Base-by-base conservation (phyloP, 2,113 vertebrate species). In the Miniopterus natalensis region DNA sequence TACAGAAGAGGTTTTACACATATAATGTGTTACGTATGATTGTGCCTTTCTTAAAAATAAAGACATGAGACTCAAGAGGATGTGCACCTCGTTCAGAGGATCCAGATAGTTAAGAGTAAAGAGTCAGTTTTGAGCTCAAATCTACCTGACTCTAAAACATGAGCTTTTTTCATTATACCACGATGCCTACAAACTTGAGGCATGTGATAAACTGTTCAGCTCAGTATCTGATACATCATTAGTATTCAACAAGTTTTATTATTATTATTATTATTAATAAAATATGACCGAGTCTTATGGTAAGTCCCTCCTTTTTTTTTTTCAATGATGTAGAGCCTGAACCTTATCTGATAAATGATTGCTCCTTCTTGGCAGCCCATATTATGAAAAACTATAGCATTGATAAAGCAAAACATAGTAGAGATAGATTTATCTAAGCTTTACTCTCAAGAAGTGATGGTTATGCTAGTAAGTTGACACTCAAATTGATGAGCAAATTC, bases 1-100 rank as follows among this genome's bases (percentile, higher is more conserved):
- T 86, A 27, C 53, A 47, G 55, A 91, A 88, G 45, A 81, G 40
- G 21, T 81, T 96, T 93, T 81, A 90, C 14, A 25, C 61, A 53
- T 12, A 20, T 47, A 73, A 70, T 63, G 63, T 65, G 2, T 75
- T 84, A 84, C 21, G 55, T 81, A 68, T 45, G 57, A 31, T 68
- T 86, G 36, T 79, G 15, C 12, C 27, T 86, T 45, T 75, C 18
- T 91, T 77, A 88, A 79, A 87, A n/a, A 27, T 31, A 93, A 70
- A 25, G 31, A 6, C 87, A 87, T 65, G 14, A 55, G 40, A 75
- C 17, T 45, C 42, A 73, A 59, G 29, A 86, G 51, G 25, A n/a
- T 51, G 51, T 47, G 40, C 23, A 73, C 20, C 47, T 77, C 70
- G 2, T 84, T 95, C 8, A 57, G 77, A 1, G 5, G 20, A 75